Evolutionary conservation across 1,140 invertebrate genomes (phyloP).

Genomic region (Arctopsyche grandis): DNA sequence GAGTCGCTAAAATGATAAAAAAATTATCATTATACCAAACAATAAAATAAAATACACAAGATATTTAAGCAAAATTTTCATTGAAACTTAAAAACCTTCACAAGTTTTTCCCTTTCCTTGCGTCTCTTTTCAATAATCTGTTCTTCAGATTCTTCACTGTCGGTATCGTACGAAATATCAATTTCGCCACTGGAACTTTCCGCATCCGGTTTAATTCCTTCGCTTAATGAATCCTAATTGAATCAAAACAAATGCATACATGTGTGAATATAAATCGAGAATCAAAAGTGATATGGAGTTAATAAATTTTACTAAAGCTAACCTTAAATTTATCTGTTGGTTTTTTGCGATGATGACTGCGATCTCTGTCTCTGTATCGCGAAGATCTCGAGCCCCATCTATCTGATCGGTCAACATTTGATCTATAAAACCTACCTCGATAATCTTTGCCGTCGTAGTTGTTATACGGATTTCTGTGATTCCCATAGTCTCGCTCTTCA

Average conservation of each 20-base stretch:
- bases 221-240: conserved; percentile 85
- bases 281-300: neutral
- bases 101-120: conserved; percentile 88
- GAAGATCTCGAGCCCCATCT: conserved; percentile 59
- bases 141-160: conserved; percentile 93
- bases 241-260: conserved; percentile 47
- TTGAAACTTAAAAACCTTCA: conserved; percentile 73
- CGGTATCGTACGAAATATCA: conserved; percentile 80
- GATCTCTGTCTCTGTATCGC: conserved; percentile 52
- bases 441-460: neutral
- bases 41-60: too few species aligned
- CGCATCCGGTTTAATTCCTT: conserved; percentile 72
- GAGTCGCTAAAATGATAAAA: conserved; percentile 62
- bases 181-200: conserved; percentile 69
- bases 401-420: conserved; percentile 17
- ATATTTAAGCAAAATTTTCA: neutral
- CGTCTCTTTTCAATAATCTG: conserved; percentile 90
- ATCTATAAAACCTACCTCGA: conserved; percentile 45
- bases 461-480: neutral
- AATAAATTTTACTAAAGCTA: neutral
- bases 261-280: conserved; percentile 1
- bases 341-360: conserved; percentile 53
- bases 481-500: neutral
- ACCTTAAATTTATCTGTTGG: conserved; percentile 59
- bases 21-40: neutral